Base-by-base conservation (phyloP, 1,140 invertebrate genomes). In the Musca domestica region DNA sequence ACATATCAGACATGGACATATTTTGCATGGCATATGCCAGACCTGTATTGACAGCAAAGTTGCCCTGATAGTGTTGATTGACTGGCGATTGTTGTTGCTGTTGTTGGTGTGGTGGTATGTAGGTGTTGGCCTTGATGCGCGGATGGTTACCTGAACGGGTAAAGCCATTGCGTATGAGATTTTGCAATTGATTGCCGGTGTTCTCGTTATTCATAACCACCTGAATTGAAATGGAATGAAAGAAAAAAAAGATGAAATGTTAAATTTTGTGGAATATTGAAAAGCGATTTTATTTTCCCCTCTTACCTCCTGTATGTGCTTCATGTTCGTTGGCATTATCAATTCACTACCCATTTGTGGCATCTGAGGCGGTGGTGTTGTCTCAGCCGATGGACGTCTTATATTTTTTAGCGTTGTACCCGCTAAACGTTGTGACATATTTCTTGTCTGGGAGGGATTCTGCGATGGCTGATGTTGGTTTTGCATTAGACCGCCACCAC, bases 341-440 rank as follows among this genome's bases (percentile, higher is more conserved):
- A 71, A 70, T n/a, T 69, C 64, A 68, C 66, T 64, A 47, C 46
- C 64, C 25, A 69, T 69, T 34, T 47, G 63, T 7, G 69, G 46
- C 48, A 69, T 65, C 68, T 75, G 67, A 17, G 83, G 76, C 46
- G 85, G 83, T 63, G 84, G 83, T 9, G 83, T 84, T 58, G 83
- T 83, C 69, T 85, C 84, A n/a, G 76, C 78, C 19, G 84, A 82
- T 52, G 85, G 76, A 20, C 83, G 77, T 61, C 80, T 81, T 25
- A 80, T 69, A 71, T 74, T 71, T 22, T 79, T 76, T 41, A 73
- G 69, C 10, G 72, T 72, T 48, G 54, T 68, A 27, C 34, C 27
- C 19, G 73, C 70, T 25, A 81, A 71, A 27, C 75, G 72, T 56
- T 77, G 76, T 46, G 73, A 75, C 66, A 77, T 71, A 49, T 69